phyloP scores from a whole-genome alignment of 2,797 vertebrate species.

The Distichodus sexfasciatus region DNA sequence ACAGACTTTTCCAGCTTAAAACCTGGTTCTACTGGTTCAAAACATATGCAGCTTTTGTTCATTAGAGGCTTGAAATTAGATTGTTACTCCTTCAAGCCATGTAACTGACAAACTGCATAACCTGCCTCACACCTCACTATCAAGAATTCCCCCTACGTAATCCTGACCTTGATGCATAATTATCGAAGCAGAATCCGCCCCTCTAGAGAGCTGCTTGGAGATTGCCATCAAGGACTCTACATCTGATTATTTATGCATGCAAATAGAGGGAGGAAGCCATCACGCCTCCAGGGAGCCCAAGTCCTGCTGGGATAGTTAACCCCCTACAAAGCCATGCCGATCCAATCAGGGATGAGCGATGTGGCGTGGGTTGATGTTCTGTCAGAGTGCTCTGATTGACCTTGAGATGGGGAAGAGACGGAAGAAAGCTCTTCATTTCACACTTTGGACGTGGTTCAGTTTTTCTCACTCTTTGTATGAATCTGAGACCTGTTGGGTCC shows the following conservation, averaged over 20 bases:
- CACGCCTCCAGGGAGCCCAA: constrained; percentile 58
- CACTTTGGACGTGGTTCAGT: too few species aligned
- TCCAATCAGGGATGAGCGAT: constrained; percentile 57
- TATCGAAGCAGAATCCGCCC: constrained; percentile 48
- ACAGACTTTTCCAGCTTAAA: too few species aligned
- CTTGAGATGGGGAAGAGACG: constrained; percentile 43
- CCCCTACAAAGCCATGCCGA: constrained; percentile 59
- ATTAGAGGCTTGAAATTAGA: too few species aligned
- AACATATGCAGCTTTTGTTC: too few species aligned
- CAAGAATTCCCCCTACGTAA: background rate
- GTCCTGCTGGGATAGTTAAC: constrained; percentile 64
- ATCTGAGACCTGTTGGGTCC: too few species aligned
- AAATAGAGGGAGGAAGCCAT: constrained; percentile 34
- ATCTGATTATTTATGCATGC: constrained; percentile 69
- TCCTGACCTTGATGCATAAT: constrained; percentile 61
- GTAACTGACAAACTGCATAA: background rate
- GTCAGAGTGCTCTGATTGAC: constrained; percentile 53
- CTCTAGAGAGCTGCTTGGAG: constrained; percentile 48
- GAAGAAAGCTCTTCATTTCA: too few species aligned
- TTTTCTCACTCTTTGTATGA: too few species aligned
- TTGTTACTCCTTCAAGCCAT: too few species aligned
- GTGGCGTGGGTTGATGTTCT: constrained; percentile 7
- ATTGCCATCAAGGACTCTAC: constrained; percentile 59
- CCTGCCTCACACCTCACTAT: background rate
- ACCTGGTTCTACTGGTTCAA: too few species aligned